Evolutionary conservation across 64 coral and sea anemone species (phyloP), one percentile per base, ranked within the genome.

Genomic region (Anthopleura sola): DNA sequence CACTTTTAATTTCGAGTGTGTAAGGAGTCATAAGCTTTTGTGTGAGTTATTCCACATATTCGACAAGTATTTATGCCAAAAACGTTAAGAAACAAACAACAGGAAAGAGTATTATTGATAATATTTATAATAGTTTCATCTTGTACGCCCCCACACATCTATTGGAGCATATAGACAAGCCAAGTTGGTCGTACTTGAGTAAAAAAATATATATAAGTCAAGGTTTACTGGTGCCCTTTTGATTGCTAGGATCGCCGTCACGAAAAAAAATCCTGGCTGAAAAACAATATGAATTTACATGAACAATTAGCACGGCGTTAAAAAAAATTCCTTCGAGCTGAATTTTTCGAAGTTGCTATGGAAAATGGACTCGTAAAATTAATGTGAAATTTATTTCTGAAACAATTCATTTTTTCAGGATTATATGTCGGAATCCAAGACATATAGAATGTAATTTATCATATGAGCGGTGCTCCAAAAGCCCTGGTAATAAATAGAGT

Each of bases 371-470:
- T 13, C 5, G 66, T 3, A 31, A 71, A 36, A n/a, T n/a, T n/a
- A n/a, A 71, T 2, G 26, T 71, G 66, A 66, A n/a, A 66, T 71
- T 71, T 71, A 71, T 71, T 3, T 71, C 66, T 33, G 29, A 71
- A 71, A 71, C 31, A 14, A 71, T 71, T 71, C 66, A 71, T 71
- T 71, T 71, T 71, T 71, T 29, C n/a, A 32, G 66, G 66, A 69
- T 69, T 69, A 69, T 69, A 32, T 26, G 58, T n/a, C 20, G 58
- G 58, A 62, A 62, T 62, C 58, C 58, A 62, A 69, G 66, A 14
- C 3, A 34, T 34, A 71, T 71, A 71, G 29, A 15, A 71, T 71
- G 66, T 29, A 71, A 71, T 71, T 32, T 71, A 71, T 71, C 66
- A 71, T 71, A 34, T 71, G 2, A 16, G 66, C 66, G 66, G 66